phyloP scores from a whole-genome alignment of 2,797 vertebrate species.

The Rhinatrema bivittatum region DNA sequence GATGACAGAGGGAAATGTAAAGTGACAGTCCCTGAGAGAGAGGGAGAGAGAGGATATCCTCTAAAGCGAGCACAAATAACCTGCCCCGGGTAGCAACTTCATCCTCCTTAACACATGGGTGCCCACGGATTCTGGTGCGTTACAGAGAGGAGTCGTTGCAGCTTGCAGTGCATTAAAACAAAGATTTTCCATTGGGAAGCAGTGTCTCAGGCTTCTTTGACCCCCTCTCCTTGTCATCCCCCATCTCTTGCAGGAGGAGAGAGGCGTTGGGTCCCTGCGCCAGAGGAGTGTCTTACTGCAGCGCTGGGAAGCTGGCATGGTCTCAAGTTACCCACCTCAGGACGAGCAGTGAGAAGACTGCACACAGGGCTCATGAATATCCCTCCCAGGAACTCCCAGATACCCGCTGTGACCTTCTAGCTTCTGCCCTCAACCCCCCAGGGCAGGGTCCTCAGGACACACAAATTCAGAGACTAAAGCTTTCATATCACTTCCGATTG shows the following conservation, averaged over 20 bases:
- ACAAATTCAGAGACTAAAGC: neutral
- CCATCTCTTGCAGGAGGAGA: constrained; percentile 42
- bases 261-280: constrained; percentile 30
- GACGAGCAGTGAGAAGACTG: neutral
- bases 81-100: too few relatives aligned
- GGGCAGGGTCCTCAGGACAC: too few relatives aligned
- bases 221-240: constrained; percentile 27
- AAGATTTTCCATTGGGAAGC: neutral
- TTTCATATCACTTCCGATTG: neutral
- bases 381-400: neutral
- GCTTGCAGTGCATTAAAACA: neutral
- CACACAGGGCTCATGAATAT: too few relatives aligned
- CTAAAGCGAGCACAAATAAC: too few relatives aligned
- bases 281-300: constrained; percentile 54
- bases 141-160: too few relatives aligned
- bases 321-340: constrained; percentile 29
- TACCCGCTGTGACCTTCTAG: neutral
- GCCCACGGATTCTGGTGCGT: too few relatives aligned
- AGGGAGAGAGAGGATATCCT: too few relatives aligned
- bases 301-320: constrained; percentile 58
- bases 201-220: constrained; percentile 21
- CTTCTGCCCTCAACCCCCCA: neutral
- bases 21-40: neutral
- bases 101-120: too few relatives aligned
- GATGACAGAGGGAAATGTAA: neutral